Evolutionary conservation across 2,113 vertebrate species (phyloP).

Genomic region (Nettapus auritus): DNA sequence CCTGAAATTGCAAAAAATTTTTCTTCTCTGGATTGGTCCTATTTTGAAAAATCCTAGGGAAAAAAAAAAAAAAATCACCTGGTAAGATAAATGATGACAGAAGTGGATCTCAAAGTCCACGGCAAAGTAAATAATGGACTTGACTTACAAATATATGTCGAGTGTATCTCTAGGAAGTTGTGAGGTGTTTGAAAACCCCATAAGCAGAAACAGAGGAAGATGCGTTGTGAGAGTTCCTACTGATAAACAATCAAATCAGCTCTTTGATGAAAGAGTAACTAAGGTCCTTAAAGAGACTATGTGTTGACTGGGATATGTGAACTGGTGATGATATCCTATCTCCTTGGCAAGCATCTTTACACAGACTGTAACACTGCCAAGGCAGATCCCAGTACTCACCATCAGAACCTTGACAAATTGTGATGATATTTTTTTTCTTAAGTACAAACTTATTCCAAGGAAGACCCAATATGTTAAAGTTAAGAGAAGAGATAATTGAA

Average conservation of each 20-base stretch:
- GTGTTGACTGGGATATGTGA: neutral
- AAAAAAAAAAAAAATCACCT: neutral
- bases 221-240: neutral
- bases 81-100: neutral
- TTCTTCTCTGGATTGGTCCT: neutral
- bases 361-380: neutral
- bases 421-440: neutral
- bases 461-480: accelerated
- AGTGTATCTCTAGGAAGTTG: neutral
- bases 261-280: neutral
- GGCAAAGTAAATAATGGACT: neutral
- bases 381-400: neutral
- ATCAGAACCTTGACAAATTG: neutral
- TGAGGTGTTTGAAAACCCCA: neutral
- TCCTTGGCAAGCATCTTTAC: neutral
- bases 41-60: neutral
- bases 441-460: neutral
- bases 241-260: neutral
- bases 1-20: neutral
- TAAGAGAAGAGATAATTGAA: neutral
- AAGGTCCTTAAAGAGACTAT: neutral
- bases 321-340: accelerated
- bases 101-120: neutral
- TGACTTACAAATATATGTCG: neutral
- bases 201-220: neutral